Conservation (phyloP, 2,113 vertebrate species). For the Rhinoptilus africanus region DNA sequence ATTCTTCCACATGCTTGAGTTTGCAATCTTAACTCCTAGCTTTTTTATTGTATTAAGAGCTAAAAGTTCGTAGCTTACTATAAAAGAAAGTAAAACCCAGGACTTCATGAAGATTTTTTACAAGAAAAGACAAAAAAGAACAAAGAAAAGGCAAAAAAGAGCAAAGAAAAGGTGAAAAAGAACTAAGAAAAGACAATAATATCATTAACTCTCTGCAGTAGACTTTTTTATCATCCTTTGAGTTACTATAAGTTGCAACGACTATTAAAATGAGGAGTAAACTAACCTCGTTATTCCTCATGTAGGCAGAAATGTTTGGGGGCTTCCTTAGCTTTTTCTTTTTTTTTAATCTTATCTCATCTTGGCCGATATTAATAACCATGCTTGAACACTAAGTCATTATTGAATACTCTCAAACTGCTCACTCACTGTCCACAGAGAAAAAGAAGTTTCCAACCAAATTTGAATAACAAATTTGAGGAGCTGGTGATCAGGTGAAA, state of each 20-base stretch:
- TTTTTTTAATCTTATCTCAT: not conserved
- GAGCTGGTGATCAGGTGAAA: not conserved
- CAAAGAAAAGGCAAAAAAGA: not conserved
- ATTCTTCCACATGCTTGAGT: not conserved
- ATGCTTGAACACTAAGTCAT: not conserved
- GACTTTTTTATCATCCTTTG: not conserved
- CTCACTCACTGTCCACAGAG: not conserved
- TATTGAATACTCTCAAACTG: not conserved
- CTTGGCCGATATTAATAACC: not conserved
- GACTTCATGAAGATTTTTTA: not conserved
- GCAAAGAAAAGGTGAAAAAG: not conserved
- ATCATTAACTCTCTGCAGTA: not conserved
- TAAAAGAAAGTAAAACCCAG: accelerated
- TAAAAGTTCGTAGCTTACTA: not conserved
- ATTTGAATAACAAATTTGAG: not conserved
- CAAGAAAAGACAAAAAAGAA: not conserved
- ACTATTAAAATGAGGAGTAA: not conserved
- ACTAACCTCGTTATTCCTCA: not conserved
- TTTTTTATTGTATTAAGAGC: not conserved
- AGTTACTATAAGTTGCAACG: not conserved
- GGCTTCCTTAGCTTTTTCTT: not conserved
- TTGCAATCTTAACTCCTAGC: not conserved
- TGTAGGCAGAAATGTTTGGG: not conserved
- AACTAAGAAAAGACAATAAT: not conserved
- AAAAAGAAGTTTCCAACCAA: not conserved